Evolutionary conservation across 2,797 vertebrate genomes (phyloP).

Genomic region (Pangasius macronema): DNA sequence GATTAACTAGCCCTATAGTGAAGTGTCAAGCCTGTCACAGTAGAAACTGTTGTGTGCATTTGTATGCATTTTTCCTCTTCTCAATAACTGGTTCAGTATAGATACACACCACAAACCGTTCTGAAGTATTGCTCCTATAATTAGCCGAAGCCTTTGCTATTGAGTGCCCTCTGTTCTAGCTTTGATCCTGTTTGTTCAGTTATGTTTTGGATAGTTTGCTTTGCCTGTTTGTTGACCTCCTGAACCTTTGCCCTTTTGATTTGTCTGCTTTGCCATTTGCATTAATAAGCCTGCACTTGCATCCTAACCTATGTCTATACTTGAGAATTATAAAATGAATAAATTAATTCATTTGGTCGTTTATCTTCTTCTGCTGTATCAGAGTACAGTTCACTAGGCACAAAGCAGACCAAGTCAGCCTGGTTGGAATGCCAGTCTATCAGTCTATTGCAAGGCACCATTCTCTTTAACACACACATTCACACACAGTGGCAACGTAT

Average conservation of each 20-base stretch:
- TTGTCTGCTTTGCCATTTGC: not conserved
- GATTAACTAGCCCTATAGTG: not conserved
- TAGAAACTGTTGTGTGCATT: not conserved
- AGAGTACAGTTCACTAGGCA: not conserved
- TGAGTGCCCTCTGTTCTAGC: not conserved
- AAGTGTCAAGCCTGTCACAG: not conserved
- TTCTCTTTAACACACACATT: not conserved
- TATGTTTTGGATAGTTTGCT: not conserved
- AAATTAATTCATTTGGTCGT: not conserved
- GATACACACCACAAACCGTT: not conserved
- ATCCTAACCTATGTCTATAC: not conserved
- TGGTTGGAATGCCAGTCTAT: not conserved
- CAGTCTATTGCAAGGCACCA: not conserved
- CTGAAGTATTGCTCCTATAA: not conserved
- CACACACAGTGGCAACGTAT: not conserved
- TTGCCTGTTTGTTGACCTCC: not conserved
- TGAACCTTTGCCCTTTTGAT: not conserved
- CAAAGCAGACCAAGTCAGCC: not conserved
- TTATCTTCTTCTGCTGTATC: not conserved
- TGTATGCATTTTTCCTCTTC: not conserved
- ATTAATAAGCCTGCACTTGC: not conserved
- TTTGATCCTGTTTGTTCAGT: not conserved
- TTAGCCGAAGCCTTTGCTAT: not conserved
- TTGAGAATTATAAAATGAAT: not conserved
- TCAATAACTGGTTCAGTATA: not conserved